phyloP scores from a whole-genome alignment of 2,888 invertebrate species.

The Loripinus fragilis region DNA sequence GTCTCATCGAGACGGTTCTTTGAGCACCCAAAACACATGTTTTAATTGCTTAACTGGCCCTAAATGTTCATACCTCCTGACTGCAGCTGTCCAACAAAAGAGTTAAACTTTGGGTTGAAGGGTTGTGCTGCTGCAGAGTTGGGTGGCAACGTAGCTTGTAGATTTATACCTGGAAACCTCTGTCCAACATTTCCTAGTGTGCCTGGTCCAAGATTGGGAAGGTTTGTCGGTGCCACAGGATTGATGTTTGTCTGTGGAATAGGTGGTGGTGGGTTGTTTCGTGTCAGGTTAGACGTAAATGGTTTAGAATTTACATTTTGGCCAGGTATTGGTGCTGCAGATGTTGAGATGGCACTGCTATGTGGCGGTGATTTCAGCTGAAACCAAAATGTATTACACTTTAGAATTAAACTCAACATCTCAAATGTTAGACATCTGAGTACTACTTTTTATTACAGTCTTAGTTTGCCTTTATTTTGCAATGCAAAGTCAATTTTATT shows the following conservation, averaged over 20 bases:
- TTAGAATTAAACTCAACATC: too few species aligned
- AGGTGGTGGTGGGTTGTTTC: slow-evolving; percentile 51
- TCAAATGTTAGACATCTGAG: too few species aligned
- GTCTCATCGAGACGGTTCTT: too few species aligned
- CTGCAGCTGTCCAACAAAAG: slow-evolving; percentile 29
- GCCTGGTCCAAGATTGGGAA: background rate
- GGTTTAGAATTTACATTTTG: slow-evolving; percentile 68
- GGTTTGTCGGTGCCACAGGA: background rate
- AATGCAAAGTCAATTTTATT: too few species aligned
- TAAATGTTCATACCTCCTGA: background rate
- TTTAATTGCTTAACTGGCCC: too few species aligned
- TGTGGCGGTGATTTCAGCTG: slow-evolving; percentile 75
- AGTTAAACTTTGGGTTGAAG: slow-evolving; percentile 50
- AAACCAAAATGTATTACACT: slow-evolving; percentile 28
- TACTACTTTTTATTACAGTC: too few species aligned
- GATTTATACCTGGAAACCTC: slow-evolving; percentile 57
- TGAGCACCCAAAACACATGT: too few species aligned
- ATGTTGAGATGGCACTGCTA: slow-evolving; percentile 3
- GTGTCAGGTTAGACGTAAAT: slow-evolving; percentile 64
- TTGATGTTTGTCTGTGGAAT: slow-evolving; percentile 10
- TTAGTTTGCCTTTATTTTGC: too few species aligned
- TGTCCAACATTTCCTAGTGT: slow-evolving; percentile 30
- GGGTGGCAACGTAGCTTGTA: slow-evolving; percentile 41
- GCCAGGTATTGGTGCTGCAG: slow-evolving; percentile 57
- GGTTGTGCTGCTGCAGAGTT: slow-evolving; percentile 40